A percentile compares a stretch with the other conserved stretches of the same genome.
Evolutionary conservation across 2,888 invertebrate genomes (phyloP).

Genomic region (Dorcus parallelipipedus): DNA sequence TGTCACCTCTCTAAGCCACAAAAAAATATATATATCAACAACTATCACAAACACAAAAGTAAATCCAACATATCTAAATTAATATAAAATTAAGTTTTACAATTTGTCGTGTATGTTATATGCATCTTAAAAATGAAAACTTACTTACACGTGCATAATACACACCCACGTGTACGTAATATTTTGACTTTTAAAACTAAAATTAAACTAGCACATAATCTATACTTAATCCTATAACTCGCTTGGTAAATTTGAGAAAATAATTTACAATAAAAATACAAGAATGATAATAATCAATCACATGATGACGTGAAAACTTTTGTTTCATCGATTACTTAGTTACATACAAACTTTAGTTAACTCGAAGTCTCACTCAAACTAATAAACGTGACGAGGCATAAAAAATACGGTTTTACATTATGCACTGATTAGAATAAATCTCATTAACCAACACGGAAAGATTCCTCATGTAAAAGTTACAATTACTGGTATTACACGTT

Average conservation of each 20-base stretch:
- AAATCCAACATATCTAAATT: too few species aligned
- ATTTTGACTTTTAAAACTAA: too few species aligned
- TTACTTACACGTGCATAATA: too few species aligned
- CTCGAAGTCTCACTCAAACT: slow-evolving; percentile 21
- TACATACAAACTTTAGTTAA: slow-evolving; percentile 23
- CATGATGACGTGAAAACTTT: not conserved
- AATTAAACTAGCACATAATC: too few species aligned
- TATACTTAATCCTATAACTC: not conserved
- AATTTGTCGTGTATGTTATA: too few species aligned
- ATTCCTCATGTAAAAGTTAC: slow-evolving; percentile 19
- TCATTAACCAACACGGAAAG: slow-evolving; percentile 18
- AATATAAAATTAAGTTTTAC: too few species aligned
- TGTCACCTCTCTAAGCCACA: too few species aligned
- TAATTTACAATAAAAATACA: slow-evolving; percentile 2
- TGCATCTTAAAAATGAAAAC: too few species aligned
- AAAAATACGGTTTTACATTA: slow-evolving; percentile 18
- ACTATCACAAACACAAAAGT: too few species aligned
- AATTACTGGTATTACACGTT: slow-evolving; percentile 24
- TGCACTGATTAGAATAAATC: slow-evolving; percentile 17
- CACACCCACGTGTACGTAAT: too few species aligned
- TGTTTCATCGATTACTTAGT: slow-evolving; percentile 16
- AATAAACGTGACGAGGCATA: slow-evolving; percentile 24
- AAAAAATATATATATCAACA: too few species aligned
- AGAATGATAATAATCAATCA: slow-evolving; percentile 2
- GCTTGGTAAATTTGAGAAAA: slow-evolving; percentile 5